Conservation (phyloP, 2,113 vertebrate genomes). For the Gambusia affinis region DNA sequence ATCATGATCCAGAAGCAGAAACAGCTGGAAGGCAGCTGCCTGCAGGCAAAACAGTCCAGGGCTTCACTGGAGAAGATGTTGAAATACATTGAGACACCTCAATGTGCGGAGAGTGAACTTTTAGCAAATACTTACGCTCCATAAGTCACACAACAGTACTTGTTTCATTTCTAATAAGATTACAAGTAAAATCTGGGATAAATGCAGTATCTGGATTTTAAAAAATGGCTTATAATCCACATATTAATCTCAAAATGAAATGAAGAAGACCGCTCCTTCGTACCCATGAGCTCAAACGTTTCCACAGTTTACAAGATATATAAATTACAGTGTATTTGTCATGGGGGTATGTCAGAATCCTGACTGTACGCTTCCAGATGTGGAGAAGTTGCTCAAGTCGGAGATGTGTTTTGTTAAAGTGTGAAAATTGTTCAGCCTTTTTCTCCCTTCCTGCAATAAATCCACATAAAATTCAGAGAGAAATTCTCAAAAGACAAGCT, state of each 20-base stretch:
- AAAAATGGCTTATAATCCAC: constrained; percentile 1
- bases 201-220: constrained; percentile 2
- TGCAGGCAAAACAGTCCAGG: constrained; percentile 13
- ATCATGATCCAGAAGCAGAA: constrained; percentile 28
- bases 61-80: constrained; percentile 19
- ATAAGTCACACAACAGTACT: background rate
- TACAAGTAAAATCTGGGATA: constrained; percentile 4
- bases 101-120: constrained; percentile 23
- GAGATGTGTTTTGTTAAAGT: background rate
- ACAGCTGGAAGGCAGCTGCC: constrained; percentile 57
- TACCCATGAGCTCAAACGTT: constrained; percentile 45
- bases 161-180: background rate
- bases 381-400: constrained; percentile 2
- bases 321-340: constrained; percentile 42
- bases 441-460: background rate
- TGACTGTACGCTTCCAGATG: constrained; percentile 17
- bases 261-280: background rate
- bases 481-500: constrained; percentile 1
- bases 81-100: constrained; percentile 18
- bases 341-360: constrained; percentile 24
- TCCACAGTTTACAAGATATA: constrained; percentile 61
- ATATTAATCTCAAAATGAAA: constrained; percentile 4
- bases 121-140: constrained; percentile 8
- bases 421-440: constrained; percentile 11
- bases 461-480: background rate